phyloP scores from a whole-genome alignment of 2,797 vertebrate species.

The Lacerta bilineata region DNA sequence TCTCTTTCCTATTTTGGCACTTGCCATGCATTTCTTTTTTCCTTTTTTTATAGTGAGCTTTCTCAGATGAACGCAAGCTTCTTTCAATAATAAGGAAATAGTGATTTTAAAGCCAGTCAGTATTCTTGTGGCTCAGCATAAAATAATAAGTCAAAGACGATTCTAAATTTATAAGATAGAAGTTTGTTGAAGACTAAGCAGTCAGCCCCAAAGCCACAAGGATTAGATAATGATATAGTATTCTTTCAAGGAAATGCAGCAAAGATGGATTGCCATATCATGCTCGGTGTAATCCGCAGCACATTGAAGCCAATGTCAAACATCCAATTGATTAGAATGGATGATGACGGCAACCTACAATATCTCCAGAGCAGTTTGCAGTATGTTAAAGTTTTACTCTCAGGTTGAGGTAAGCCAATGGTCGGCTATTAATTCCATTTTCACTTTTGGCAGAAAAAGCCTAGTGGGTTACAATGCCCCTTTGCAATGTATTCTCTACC shows the following conservation, averaged over 20 bases:
- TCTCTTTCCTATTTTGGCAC: conserved; percentile 46
- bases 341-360: neutral
- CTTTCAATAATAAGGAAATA: conserved; percentile 43
- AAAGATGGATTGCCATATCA: conserved; percentile 25
- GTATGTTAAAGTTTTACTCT: neutral
- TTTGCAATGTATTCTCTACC: neutral
- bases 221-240: conserved; percentile 58
- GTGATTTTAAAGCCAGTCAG: conserved; percentile 39
- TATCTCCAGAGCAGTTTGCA: neutral
- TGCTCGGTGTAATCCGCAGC: neutral
- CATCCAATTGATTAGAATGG: neutral
- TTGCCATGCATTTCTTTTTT: conserved; percentile 49
- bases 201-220: conserved; percentile 32
- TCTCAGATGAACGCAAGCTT: conserved; percentile 45
- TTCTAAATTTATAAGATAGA: conserved; percentile 63
- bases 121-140: conserved; percentile 49
- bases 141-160: conserved; percentile 49
- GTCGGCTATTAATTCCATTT: neutral
- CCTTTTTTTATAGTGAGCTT: conserved; percentile 28
- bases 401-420: neutral
- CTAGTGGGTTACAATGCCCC: neutral
- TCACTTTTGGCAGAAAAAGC: neutral
- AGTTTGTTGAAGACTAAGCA: conserved; percentile 38
- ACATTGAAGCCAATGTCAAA: neutral
- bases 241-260: conserved; percentile 47